A percentile compares a stretch with the other conserved stretches of the same genome.
These are phyloP conservation scores for Myopa tessellatipennis DNA, from an alignment of 2,888 invertebrate species.

Conservation along the genomic window DNA sequence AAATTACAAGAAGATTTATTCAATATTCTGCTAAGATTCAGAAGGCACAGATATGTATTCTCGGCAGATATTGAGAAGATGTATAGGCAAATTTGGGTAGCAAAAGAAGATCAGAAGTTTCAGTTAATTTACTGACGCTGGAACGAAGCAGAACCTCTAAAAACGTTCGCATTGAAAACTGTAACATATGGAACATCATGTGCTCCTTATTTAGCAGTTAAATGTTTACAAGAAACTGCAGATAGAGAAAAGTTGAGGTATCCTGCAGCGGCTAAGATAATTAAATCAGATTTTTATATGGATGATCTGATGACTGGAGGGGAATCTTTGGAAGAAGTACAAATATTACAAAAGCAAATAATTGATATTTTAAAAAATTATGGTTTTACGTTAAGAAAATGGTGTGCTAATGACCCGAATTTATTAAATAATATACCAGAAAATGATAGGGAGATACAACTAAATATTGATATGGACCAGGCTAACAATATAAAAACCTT, in stretches of 20 bases:
- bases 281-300: too few species aligned
- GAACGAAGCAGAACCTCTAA: background rate
- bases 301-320: background rate
- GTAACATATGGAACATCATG: background rate
- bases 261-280: too few species aligned
- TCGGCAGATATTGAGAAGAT: too few species aligned
- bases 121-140: background rate
- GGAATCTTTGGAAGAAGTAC: too few species aligned
- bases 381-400: constrained; percentile 20
- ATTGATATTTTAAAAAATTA: background rate
- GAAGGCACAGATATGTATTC: background rate
- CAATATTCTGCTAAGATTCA: background rate
- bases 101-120: background rate
- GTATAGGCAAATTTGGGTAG: too few species aligned
- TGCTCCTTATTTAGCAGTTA: too few species aligned
- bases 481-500: constrained; percentile 13
- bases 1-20: background rate
- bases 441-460: background rate
- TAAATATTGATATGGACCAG: constrained; percentile 1
- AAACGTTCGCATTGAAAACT: constrained; percentile 38
- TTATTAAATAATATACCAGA: constrained; percentile 10
- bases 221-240: too few species aligned
- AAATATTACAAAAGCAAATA: background rate
- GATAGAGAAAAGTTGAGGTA: too few species aligned
- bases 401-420: constrained; percentile 11